A percentile compares a stretch with the other conserved stretches of the same genome.
phyloP scores from a whole-genome alignment of 2,113 vertebrate species.

The Microcebus jonahi region DNA sequence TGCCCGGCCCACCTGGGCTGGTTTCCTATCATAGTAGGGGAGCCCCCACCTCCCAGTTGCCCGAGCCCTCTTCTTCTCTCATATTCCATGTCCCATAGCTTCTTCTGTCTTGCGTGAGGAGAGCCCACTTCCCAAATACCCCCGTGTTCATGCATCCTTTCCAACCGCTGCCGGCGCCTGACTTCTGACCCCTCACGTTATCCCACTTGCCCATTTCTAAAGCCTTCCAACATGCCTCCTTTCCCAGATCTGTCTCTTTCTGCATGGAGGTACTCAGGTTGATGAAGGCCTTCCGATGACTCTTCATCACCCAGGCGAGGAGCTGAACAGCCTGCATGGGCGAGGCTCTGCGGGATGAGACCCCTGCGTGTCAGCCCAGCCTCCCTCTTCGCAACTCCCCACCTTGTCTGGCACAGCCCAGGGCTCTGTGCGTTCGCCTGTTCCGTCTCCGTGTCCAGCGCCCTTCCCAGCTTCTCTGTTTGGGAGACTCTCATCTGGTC shows the following conservation, averaged over 20 bases:
- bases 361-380: no score
- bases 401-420: background rate
- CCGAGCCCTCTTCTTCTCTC: background rate
- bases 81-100: background rate
- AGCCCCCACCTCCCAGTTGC: background rate
- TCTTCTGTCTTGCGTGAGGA: background rate
- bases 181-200: background rate
- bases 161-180: background rate
- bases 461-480: background rate
- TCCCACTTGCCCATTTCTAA: background rate
- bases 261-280: background rate
- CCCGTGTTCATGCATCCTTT: background rate
- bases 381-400: background rate
- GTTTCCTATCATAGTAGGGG: background rate
- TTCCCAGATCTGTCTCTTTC: background rate
- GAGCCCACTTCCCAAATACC: background rate
- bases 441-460: background rate
- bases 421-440: background rate
- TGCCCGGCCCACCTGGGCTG: background rate
- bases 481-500: background rate
- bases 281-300: background rate
- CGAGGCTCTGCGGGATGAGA: background rate
- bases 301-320: background rate
- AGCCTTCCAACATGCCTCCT: background rate
- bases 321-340: rapidly evolving